Base-by-base conservation (phyloP, 2,888 invertebrate genomes). In the Chloroclystis v-ata region DNA sequence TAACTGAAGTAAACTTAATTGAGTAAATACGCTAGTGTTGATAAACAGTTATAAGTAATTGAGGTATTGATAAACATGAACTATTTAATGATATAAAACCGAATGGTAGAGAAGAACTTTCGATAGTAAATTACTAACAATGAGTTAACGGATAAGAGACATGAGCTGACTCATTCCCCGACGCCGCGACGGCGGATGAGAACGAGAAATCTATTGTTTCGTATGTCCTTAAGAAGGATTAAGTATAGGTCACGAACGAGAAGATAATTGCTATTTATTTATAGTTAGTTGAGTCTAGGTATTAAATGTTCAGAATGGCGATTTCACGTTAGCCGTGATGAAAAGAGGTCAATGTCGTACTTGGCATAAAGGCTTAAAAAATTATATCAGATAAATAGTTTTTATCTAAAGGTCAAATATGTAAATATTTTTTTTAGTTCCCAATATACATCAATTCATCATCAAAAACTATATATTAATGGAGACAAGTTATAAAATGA, bases 101-200 rank as follows among this genome's bases (percentile, higher is more conserved):
- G 5, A 20, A 20, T 20, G 20, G 20, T 20, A 20, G 20, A 20
- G 5, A 20, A 13, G 61, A 72, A 77, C 72, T 71, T 61, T 51
- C 52, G 26, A 41, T 60, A 61, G 69, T 71, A 72, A 65, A 69
- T 65, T 67, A 71, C 77, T 69, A 73, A 69, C 72, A 69, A 68
- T 86, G 84, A 85, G 65, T 86, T 82, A 86, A 63, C 66, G 67
- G 74, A 72, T 70, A 68, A 77, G 81, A 80, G 69, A 76, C 81
- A 82, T 73, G 78, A 79, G 82, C 82, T 84, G 85, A 85, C 80
- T 86, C 86, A 86, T 76, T 75, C 69, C 75, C 20, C 58, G 60
- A 60, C 59, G 60, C 59, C 52, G 58, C 24, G 30, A 6, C 45
- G 54, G 45, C 57, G 63, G 63, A 67, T 70, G 75, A 69, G 75